Conservation (phyloP, 2,888 invertebrate species). For the Neelides folsomi region DNA sequence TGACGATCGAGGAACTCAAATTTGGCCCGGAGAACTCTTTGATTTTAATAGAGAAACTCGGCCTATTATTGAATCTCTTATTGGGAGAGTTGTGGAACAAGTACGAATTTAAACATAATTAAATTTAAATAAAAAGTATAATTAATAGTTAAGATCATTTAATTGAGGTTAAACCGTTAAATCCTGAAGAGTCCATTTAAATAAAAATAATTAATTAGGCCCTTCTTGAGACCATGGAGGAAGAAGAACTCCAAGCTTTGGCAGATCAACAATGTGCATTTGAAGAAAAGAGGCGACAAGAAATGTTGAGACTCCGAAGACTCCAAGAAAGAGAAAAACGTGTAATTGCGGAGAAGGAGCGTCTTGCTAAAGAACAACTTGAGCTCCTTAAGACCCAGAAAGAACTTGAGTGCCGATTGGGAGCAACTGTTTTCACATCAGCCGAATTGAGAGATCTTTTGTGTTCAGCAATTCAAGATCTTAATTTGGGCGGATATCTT, state of each 20-base stretch:
- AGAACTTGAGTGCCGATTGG: constrained; percentile 7
- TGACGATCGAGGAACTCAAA: constrained; percentile 15
- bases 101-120: constrained; percentile 6
- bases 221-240: constrained; percentile 24
- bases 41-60: constrained; percentile 19
- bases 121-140: neutral
- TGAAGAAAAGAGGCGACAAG: constrained; percentile 13
- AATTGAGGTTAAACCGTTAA: neutral
- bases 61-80: constrained; percentile 21
- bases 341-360: constrained; percentile 14
- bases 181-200: neutral
- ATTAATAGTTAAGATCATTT: neutral
- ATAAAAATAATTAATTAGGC: constrained; percentile 12
- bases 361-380: constrained; percentile 10
- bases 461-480: neutral
- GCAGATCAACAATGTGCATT: constrained; percentile 16
- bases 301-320: constrained; percentile 12
- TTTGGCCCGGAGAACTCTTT: constrained; percentile 22
- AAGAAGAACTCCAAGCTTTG: constrained; percentile 20
- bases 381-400: constrained; percentile 6
- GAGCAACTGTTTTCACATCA: constrained; percentile 9
- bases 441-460: constrained; percentile 5
- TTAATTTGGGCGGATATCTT: constrained; percentile 8
- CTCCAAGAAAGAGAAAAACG: constrained; percentile 16
- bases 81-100: constrained; percentile 21